Evolutionary conservation across 2,113 vertebrate genomes (phyloP).

Genomic region (Vidua chalybeata): DNA sequence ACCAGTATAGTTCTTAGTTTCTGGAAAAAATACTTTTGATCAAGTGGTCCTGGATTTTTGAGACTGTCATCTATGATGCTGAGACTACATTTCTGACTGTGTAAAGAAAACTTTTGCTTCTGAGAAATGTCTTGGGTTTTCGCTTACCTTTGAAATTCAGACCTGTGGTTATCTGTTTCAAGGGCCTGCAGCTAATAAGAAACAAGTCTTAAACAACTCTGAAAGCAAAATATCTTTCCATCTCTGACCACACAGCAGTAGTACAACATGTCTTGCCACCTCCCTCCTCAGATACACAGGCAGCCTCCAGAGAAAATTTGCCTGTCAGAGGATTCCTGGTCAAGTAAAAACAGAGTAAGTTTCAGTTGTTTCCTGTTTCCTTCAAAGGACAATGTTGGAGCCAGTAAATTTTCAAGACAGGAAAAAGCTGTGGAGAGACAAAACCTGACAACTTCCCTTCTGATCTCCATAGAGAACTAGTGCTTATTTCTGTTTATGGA

Average conservation of each 20-base stretch:
- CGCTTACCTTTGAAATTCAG: not conserved
- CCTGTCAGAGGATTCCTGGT: not conserved
- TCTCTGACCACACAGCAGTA: not conserved
- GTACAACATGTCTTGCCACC: not conserved
- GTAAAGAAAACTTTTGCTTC: not conserved
- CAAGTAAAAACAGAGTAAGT: slow-evolving; percentile 28
- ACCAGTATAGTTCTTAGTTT: not conserved
- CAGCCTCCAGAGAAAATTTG: slow-evolving; percentile 18
- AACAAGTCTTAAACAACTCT: not conserved
- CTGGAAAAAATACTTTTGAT: not conserved
- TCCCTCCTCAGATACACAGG: not conserved
- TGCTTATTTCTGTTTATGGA: not conserved
- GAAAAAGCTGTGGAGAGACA: slow-evolving; percentile 31
- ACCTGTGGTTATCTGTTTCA: not conserved
- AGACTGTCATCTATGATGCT: not conserved
- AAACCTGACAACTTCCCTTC: slow-evolving; percentile 29
- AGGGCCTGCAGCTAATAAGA: not conserved
- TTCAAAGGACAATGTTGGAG: slow-evolving; percentile 22
- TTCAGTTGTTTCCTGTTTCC: slow-evolving; percentile 46
- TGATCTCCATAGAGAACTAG: not conserved
- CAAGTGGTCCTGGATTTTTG: not conserved
- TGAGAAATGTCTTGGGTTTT: not conserved
- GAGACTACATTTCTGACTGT: not conserved
- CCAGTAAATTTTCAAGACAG: slow-evolving; percentile 41
- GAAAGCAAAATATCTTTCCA: not conserved